Percentiles rank a stretch among this genome's conserved stretches.
phyloP scores from a whole-genome alignment of 2,113 vertebrate species.

The Isurus oxyrinchus region DNA sequence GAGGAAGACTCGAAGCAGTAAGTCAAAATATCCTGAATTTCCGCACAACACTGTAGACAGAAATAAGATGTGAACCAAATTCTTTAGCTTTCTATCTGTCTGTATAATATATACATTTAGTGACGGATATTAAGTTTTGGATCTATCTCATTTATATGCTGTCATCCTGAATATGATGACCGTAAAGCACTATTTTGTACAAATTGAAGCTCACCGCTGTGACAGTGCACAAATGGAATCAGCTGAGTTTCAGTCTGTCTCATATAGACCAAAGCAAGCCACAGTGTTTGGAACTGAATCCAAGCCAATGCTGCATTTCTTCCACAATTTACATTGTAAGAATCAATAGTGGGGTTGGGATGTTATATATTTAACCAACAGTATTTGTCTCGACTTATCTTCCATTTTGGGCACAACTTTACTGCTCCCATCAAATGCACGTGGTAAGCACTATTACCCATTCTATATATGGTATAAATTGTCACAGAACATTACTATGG shows the following conservation, averaged over 20 bases:
- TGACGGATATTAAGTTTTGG: background rate
- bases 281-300: background rate
- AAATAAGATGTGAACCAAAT: background rate
- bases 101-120: background rate
- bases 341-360: background rate
- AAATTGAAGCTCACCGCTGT: background rate
- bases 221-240: background rate
- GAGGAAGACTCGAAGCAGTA: background rate
- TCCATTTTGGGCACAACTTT: background rate
- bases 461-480: background rate
- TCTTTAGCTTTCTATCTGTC: background rate
- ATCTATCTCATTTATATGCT: conserved; percentile 18
- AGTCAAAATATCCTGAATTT: conserved; percentile 18
- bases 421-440: background rate
- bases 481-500: background rate
- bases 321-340: background rate
- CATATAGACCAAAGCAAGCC: background rate
- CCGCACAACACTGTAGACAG: too few relatives aligned
- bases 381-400: background rate
- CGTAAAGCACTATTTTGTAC: background rate
- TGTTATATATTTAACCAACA: background rate
- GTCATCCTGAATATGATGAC: background rate
- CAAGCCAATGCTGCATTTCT: background rate
- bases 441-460: background rate
- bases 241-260: background rate